Percentiles rank a stretch among this genome's conserved stretches.
Evolutionary conservation across 2,888 invertebrate genomes (phyloP).

Genomic region (Polyommatus icarus): DNA sequence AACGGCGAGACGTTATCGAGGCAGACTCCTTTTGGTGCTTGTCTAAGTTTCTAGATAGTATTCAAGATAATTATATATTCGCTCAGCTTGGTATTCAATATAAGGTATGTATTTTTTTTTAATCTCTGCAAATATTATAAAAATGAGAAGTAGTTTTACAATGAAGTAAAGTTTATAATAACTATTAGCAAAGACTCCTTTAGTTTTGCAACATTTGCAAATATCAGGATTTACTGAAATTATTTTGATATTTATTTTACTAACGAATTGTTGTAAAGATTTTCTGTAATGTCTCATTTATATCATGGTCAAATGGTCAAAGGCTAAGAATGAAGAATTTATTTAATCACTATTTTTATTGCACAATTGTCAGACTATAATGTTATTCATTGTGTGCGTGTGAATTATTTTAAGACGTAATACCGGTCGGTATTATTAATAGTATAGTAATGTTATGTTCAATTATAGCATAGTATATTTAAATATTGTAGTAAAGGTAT

Average conservation of each 20-base stretch:
- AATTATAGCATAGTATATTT: background rate
- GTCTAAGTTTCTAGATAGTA: constrained; percentile 97
- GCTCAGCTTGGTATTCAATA: constrained; percentile 99
- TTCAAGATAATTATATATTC: constrained; percentile 99
- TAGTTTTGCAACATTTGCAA: background rate
- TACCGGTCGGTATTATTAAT: background rate
- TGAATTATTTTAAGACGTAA: background rate
- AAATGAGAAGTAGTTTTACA: background rate
- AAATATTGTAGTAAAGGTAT: background rate
- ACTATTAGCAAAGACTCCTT: background rate
- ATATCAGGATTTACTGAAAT: background rate
- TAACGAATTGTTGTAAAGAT: background rate
- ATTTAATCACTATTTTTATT: no score
- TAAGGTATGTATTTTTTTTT: constrained; percentile 81
- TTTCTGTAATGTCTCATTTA: background rate
- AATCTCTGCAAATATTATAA: background rate
- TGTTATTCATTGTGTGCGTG: background rate
- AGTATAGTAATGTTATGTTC: background rate
- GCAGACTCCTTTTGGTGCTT: constrained; percentile 99
- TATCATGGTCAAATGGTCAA: no score
- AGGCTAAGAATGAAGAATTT: background rate
- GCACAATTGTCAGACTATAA: no score
- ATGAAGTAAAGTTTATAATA: background rate
- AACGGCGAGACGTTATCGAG: constrained; percentile 92
- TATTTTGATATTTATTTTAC: background rate